Conservation (phyloP, 2,888 invertebrate genomes). For the Girardia tigrina region DNA sequence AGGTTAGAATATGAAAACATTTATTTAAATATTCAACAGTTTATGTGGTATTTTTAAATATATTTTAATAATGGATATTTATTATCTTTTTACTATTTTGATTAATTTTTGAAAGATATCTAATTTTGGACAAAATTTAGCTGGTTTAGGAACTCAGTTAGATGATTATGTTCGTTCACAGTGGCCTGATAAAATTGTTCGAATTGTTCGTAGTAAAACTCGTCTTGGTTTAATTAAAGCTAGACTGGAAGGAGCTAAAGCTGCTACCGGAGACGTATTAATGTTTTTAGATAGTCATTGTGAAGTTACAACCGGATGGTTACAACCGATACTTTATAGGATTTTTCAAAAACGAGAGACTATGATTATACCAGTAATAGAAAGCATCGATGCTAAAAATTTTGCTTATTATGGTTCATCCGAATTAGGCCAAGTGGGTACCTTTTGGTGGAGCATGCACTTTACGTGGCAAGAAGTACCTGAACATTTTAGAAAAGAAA, state of each 20-base stretch:
- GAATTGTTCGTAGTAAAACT: slow-evolving; percentile 62
- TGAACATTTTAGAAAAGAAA: not conserved
- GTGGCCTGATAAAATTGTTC: slow-evolving; percentile 55
- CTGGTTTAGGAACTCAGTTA: slow-evolving; percentile 37
- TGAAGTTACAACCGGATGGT: slow-evolving; percentile 52
- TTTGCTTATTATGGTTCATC: slow-evolving; percentile 41
- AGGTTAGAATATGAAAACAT: no score
- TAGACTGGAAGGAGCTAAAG: slow-evolving; percentile 69
- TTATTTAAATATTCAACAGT: no score
- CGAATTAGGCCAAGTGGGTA: slow-evolving; percentile 46
- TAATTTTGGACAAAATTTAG: no score
- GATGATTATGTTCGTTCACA: slow-evolving; percentile 56
- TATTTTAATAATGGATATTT: no score
- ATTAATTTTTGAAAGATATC: no score
- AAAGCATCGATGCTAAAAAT: slow-evolving; percentile 64
- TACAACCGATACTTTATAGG: slow-evolving; percentile 72
- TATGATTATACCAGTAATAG: slow-evolving; percentile 81
- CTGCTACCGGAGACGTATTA: slow-evolving; percentile 55
- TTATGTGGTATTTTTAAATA: no score
- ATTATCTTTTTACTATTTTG: no score
- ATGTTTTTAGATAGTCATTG: slow-evolving; percentile 51
- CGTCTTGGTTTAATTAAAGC: slow-evolving; percentile 77
- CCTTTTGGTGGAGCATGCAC: slow-evolving; percentile 60
- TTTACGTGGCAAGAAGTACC: slow-evolving; percentile 62
- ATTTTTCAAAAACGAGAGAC: slow-evolving; percentile 66